phyloP scores from a whole-genome alignment of 1,140 invertebrate species.

The Sarcophaga peregrina region DNA sequence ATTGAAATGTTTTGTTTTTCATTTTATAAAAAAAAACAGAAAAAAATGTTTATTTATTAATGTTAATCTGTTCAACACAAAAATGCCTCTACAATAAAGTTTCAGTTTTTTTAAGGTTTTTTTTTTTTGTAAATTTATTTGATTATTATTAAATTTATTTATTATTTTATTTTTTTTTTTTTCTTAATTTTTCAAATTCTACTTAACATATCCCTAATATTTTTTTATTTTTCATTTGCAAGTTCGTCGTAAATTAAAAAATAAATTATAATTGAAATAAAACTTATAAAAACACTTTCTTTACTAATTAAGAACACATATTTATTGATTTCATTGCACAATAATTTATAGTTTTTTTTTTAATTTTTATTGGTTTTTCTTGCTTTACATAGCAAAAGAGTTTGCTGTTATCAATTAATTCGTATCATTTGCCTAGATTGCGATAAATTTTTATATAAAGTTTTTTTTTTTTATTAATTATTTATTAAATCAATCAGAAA shows the following conservation, averaged over 20 bases:
- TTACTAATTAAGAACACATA: slow-evolving; percentile 66
- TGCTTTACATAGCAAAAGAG: too few species aligned
- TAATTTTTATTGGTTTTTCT: not conserved
- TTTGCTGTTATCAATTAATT: too few species aligned
- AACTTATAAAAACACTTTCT: slow-evolving; percentile 42
- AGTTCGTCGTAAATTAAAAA: slow-evolving; percentile 42
- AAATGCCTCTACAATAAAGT: slow-evolving; percentile 10
- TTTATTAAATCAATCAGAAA: too few species aligned
- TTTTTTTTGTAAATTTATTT: not conserved
- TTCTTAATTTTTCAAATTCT: not conserved
- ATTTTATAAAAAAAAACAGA: not conserved
- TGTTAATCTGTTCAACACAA: not conserved
- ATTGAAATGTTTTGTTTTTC: not conserved
- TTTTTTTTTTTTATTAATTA: too few species aligned
- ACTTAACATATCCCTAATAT: slow-evolving; percentile 25
- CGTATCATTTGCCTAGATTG: too few species aligned
- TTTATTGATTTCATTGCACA: slow-evolving; percentile 56
- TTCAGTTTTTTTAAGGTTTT: not conserved
- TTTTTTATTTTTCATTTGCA: not conserved
- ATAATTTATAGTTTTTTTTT: slow-evolving; percentile 47
- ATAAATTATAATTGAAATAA: slow-evolving; percentile 53
- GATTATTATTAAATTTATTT: not conserved
- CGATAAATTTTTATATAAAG: too few species aligned
- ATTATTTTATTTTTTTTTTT: not conserved
- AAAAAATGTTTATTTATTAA: not conserved